phyloP scores from a whole-genome alignment of 2,888 invertebrate species.

The Brachypalpus laphriformis region DNA sequence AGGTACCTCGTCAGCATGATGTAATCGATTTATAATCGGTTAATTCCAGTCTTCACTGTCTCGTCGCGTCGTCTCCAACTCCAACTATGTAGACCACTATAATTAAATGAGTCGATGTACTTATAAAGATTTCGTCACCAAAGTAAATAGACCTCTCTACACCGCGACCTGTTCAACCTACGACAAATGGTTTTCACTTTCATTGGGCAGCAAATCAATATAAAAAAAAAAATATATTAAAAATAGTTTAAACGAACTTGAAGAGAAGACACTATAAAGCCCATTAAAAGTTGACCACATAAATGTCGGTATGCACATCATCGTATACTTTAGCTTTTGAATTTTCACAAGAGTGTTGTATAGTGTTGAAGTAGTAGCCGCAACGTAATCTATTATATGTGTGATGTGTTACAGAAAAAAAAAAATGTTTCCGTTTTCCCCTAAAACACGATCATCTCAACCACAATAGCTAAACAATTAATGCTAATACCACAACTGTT shows the following conservation, averaged over 20 bases:
- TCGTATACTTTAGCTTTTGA: not conserved
- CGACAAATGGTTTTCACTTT: constrained; percentile 49
- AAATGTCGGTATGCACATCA: not conserved
- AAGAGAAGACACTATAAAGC: constrained; percentile 24
- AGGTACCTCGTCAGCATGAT: not conserved
- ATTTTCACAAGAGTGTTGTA: constrained; percentile 5
- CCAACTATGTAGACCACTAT: constrained; percentile 4
- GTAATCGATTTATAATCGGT: constrained; percentile 14
- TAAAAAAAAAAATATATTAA: not conserved
- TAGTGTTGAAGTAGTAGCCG: not conserved
- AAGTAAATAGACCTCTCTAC: constrained; percentile 6
- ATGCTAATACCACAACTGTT: constrained; percentile 15
- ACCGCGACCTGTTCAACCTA: not conserved
- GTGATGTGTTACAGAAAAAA: constrained; percentile 5
- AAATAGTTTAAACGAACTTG: constrained; percentile 39
- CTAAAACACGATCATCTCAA: constrained; percentile 16
- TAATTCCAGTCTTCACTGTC: constrained; percentile 5
- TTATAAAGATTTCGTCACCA: constrained; percentile 20
- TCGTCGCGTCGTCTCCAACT: constrained; percentile 1
- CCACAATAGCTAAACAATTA: constrained; percentile 25
- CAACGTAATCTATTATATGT: constrained; percentile 19
- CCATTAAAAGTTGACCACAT: constrained; percentile 27
- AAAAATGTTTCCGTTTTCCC: constrained; percentile 27
- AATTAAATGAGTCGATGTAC: constrained; percentile 14
- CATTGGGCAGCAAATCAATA: constrained; percentile 17